A percentile compares a stretch with the other conserved stretches of the same genome.
Evolutionary conservation across 1,140 invertebrate genomes (phyloP).

Genomic region (Drosophila triauraria): DNA sequence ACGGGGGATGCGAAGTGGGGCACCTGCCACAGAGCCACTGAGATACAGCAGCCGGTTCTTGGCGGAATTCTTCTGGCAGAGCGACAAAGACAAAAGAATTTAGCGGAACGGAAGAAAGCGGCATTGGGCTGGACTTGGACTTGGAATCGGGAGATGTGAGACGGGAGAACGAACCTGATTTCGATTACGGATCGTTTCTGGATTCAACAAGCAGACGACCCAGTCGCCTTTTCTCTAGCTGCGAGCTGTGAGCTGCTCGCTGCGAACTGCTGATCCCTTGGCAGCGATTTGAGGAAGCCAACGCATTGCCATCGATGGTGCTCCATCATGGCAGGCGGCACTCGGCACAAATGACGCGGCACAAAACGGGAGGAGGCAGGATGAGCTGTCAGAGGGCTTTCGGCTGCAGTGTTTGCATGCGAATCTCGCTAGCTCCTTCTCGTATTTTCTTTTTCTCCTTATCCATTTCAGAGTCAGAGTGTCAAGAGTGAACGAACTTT

Average conservation of each 20-base stretch:
- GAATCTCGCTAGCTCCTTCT: slow-evolving; percentile 23
- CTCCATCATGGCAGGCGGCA: slow-evolving; percentile 45
- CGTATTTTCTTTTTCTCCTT: neutral
- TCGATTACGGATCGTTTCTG: slow-evolving; percentile 28
- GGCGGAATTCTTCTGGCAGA: slow-evolving; percentile 23
- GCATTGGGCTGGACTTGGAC: slow-evolving; percentile 20
- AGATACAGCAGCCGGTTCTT: slow-evolving; percentile 32
- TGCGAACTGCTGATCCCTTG: slow-evolving; percentile 41
- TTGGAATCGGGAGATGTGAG: slow-evolving; percentile 15
- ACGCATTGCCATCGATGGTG: slow-evolving; percentile 35
- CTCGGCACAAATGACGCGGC: slow-evolving; percentile 42
- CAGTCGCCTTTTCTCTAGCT: slow-evolving; percentile 44
- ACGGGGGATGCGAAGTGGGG: slow-evolving; percentile 30
- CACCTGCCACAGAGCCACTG: slow-evolving; percentile 37
- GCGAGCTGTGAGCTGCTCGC: slow-evolving; percentile 20
- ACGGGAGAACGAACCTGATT: slow-evolving; percentile 27
- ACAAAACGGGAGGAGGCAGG: slow-evolving; percentile 24
- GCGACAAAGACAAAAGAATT: slow-evolving; percentile 46
- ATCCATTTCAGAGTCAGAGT: slow-evolving; percentile 36
- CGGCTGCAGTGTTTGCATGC: slow-evolving; percentile 47
- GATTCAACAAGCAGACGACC: slow-evolving; percentile 41
- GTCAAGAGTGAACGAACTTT: slow-evolving; percentile 66
- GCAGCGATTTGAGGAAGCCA: slow-evolving; percentile 49
- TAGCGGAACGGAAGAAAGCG: slow-evolving; percentile 55
- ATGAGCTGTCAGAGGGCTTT: slow-evolving; percentile 30